Conservation (phyloP, 2,888 invertebrate species). For the Stenoptilia bipunctidactyla region DNA sequence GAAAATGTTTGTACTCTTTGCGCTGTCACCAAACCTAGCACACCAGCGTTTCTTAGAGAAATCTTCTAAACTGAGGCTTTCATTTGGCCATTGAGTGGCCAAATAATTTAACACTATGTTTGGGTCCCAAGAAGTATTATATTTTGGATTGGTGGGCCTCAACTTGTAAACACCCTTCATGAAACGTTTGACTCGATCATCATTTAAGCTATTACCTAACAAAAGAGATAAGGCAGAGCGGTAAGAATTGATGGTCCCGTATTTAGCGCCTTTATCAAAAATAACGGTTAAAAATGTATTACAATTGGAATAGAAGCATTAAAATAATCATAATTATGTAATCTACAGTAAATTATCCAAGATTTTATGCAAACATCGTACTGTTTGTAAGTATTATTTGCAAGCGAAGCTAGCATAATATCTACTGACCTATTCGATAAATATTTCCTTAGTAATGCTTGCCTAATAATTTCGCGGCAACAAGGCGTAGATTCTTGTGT, state of each 20-base stretch:
- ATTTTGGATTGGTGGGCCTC: constrained; percentile 17
- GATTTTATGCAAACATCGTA: no score
- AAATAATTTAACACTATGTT: constrained; percentile 3
- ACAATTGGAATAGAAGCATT: no score
- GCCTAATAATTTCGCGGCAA: constrained; percentile 8
- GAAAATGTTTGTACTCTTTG: no score
- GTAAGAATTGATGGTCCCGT: constrained; percentile 4
- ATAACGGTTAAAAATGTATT: constrained; percentile 4
- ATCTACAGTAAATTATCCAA: constrained; percentile 5
- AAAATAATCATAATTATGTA: not conserved
- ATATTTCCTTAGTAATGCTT: constrained; percentile 1
- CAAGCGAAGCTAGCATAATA: constrained; percentile 7
- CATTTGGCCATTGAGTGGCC: constrained; percentile 2
- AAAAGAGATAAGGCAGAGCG: constrained; percentile 11
- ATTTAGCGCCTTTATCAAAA: constrained; percentile 6
- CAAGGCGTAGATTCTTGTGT: constrained; percentile 6
- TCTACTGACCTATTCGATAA: not conserved
- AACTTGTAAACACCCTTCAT: constrained; percentile 9
- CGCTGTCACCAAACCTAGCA: not conserved
- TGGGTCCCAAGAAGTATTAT: constrained; percentile 14
- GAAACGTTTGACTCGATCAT: constrained; percentile 7
- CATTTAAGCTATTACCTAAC: constrained; percentile 1
- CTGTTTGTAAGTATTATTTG: constrained; percentile 7
- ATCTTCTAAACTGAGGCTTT: not conserved
- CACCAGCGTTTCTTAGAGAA: no score